Conservation (phyloP, 2,888 invertebrate genomes). For the Aethes cnicana region DNA sequence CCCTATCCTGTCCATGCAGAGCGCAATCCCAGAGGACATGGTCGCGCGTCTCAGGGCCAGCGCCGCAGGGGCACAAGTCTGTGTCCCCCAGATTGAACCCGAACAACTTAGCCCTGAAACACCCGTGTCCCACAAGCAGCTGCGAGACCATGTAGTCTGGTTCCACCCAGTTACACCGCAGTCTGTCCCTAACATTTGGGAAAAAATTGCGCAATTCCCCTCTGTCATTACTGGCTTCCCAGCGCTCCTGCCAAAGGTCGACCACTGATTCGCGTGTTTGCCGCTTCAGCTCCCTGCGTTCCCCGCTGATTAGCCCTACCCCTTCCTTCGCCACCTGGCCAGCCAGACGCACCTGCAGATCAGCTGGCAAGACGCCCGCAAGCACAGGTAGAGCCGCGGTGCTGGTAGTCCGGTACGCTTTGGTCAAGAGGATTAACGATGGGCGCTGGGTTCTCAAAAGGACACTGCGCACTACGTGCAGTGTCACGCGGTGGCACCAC, state of each 20-base stretch:
- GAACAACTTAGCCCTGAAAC: too few relatives aligned
- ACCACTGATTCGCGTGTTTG: slow-evolving; percentile 29
- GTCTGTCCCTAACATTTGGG: slow-evolving; percentile 35
- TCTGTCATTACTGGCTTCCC: slow-evolving; percentile 30
- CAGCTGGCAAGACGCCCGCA: slow-evolving; percentile 40
- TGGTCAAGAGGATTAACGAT: slow-evolving; percentile 35
- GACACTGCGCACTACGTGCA: slow-evolving; percentile 29
- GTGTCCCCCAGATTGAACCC: too few relatives aligned
- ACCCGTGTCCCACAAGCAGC: too few relatives aligned
- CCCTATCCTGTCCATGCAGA: fast-evolving
- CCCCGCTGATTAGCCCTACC: neutral
- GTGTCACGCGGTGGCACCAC: slow-evolving; percentile 26
- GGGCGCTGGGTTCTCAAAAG: slow-evolving; percentile 35
- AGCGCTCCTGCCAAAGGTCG: slow-evolving; percentile 34
- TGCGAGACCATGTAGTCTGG: too few relatives aligned
- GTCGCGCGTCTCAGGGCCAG: neutral
- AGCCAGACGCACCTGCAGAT: slow-evolving; percentile 26
- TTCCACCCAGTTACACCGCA: too few relatives aligned
- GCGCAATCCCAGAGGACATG: neutral
- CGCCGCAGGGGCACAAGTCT: neutral
- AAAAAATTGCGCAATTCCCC: slow-evolving; percentile 36
- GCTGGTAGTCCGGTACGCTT: slow-evolving; percentile 41
- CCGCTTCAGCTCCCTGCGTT: neutral
- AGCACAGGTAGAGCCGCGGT: slow-evolving; percentile 39
- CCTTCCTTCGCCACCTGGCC: neutral